Evolutionary conservation across 2,113 vertebrate species (phyloP), one percentile per base, ranked within the genome.

Genomic region (Gymnocephalus cernua): DNA sequence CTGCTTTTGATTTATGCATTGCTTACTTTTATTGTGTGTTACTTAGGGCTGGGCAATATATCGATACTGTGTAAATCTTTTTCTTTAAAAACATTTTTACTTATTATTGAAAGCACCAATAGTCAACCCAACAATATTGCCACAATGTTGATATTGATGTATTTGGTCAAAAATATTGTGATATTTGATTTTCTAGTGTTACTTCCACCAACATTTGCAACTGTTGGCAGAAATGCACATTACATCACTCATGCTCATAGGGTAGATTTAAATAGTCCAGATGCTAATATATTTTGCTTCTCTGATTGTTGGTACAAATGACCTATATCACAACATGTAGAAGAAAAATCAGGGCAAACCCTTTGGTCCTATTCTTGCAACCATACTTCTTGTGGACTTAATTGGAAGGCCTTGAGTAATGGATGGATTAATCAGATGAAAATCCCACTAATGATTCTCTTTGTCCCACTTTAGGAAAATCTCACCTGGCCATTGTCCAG

Each of bases 401-500:
- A 58, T 45, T 56, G 38, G 38, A 38, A 38, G 38, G 15, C 35
- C 4, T 38, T 38, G 38, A 38, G 38, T 38, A 38, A 10, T 19
- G 15, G 32, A 32, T 68, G 62, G 4, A 47, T 0, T 23, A 2
- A 54, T 68, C 2, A 56, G 0, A 41, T 48, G 32, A 54, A 62
- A 23, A 50, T 25, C 21, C 5, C n/a, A 19, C 56, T 45, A 38
- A 73, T 19, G 3, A 19, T 6, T 21, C 1, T 66, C 3, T 86
- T 48, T 81, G 18, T 77, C 71, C 25, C 27, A 1, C 67, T n/a
- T 21, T 73, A 99, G 98, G 98, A 63, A 99, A 98, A 67, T 99
- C 98, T 4, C 98, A 99, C 91, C 91, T 99, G 96, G 98, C 98
- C 85, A 99, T 99, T 0, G 98, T 99, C 83, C 98, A 99, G 95